These are phyloP conservation scores for Endotricha flammealis DNA, from an alignment of 2,888 invertebrate species.

Conservation along the genomic window DNA sequence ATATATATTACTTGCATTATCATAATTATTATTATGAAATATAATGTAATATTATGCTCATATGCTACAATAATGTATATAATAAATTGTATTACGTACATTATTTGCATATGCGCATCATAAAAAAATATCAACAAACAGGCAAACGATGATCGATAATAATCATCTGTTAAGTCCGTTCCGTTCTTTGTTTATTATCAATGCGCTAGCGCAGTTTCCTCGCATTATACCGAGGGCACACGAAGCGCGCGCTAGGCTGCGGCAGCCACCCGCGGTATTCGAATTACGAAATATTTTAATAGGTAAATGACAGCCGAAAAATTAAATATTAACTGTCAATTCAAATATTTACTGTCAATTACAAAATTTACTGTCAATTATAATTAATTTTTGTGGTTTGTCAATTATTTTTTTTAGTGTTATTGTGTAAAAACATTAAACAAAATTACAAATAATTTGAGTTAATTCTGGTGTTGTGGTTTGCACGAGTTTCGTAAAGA, in stretches of 20 bases:
- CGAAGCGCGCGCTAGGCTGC: conserved; percentile 29
- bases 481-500: background rate
- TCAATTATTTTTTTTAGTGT: background rate
- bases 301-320: too few relatives aligned
- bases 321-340: conserved; percentile 2
- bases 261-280: conserved; percentile 22
- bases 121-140: too few relatives aligned
- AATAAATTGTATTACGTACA: too few relatives aligned
- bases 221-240: conserved; percentile 33
- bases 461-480: conserved; percentile 4
- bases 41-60: too few relatives aligned
- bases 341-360: background rate
- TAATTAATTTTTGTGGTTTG: conserved; percentile 8
- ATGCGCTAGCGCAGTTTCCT: conserved; percentile 21
- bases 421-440: too few relatives aligned
- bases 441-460: conserved; percentile 1
- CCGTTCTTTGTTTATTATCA: conserved; percentile 31
- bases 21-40: too few relatives aligned
- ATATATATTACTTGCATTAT: too few relatives aligned
- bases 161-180: too few relatives aligned
- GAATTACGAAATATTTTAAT: too few relatives aligned
- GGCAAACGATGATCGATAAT: too few relatives aligned
- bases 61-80: too few relatives aligned
- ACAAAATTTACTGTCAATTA: background rate
- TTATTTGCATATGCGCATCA: too few relatives aligned